These are phyloP conservation scores for Zophobas atratus DNA, from an alignment of 1,140 invertebrate species.

Conservation along the genomic window DNA sequence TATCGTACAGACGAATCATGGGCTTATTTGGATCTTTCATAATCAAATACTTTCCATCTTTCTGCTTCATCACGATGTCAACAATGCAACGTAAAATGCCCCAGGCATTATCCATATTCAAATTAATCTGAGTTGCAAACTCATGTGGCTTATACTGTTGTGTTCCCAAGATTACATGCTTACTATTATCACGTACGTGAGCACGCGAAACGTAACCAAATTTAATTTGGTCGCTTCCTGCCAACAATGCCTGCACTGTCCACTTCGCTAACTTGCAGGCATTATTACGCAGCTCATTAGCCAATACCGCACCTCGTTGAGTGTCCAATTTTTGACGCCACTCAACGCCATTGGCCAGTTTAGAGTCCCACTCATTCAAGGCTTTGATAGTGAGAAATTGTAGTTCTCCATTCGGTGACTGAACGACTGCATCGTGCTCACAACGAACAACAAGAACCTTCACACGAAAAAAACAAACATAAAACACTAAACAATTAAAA, in stretches of 20 bases:
- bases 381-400: slow-evolving; percentile 98
- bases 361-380: slow-evolving; percentile 99
- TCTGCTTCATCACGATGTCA: slow-evolving; percentile 98
- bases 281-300: slow-evolving; percentile 98
- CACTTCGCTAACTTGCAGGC: slow-evolving; percentile 99
- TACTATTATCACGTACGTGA: slow-evolving; percentile 93
- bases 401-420: slow-evolving; percentile 90
- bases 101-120: slow-evolving; percentile 99
- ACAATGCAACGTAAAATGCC: slow-evolving; percentile 98
- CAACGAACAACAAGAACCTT: slow-evolving; percentile 89
- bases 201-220: slow-evolving; percentile 98
- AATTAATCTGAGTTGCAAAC: slow-evolving; percentile 98
- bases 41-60: slow-evolving; percentile 97
- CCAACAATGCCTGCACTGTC: slow-evolving; percentile 97
- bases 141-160: slow-evolving; percentile 99
- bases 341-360: slow-evolving; percentile 95
- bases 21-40: slow-evolving; percentile 99
- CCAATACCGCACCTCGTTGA: slow-evolving; percentile 97
- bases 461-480: neutral
- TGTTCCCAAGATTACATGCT: slow-evolving; percentile 97
- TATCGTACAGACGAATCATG: slow-evolving; percentile 96
- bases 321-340: slow-evolving; percentile 98
- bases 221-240: slow-evolving; percentile 98
- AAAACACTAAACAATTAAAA: slow-evolving; percentile 1
- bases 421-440: slow-evolving; percentile 96